Evolutionary conservation across 2,888 invertebrate species (phyloP), one percentile per base, ranked within the genome.

Genomic region (Piscicola geometra): DNA sequence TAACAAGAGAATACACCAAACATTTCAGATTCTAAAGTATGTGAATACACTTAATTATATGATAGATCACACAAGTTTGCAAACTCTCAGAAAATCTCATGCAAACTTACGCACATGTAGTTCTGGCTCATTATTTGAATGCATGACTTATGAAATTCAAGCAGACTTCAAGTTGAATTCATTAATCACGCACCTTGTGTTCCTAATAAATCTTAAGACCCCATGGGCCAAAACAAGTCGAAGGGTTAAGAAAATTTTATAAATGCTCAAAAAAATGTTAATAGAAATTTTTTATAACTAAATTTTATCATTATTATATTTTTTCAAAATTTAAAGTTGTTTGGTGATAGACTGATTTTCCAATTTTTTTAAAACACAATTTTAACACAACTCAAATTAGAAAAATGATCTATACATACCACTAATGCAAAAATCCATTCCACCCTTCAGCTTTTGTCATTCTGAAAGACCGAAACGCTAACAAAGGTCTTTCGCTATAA

Each of bases 401-500:
- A n/a, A n/a, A n/a, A n/a, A n/a, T n/a, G n/a, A n/a, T n/a, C n/a
- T n/a, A n/a, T n/a, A n/a, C n/a, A n/a, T n/a, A n/a, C n/a, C n/a
- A n/a, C n/a, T n/a, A n/a, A n/a, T n/a, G n/a, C n/a, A n/a, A n/a
- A n/a, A n/a, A n/a, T n/a, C n/a, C n/a, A n/a, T n/a, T n/a, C n/a
- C n/a, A n/a, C n/a, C n/a, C n/a, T n/a, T n/a, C n/a, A n/a, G n/a
- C n/a, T n/a, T n/a, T n/a, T n/a, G n/a, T n/a, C n/a, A n/a, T n/a
- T 15, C 41, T 41, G 15, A 5, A 41, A 41, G 41, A 41, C 41
- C 9, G 41, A 56, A 21, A 56, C 12, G n/a, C 25, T 56, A 15
- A 56, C 60, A 56, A 56, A 56, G 60, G 60, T 56, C 60, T 56
- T 5, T 15, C 3, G 60, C 60, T 18, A 56, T 56, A 56, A 56